Evolutionary conservation across 1,140 invertebrate genomes (phyloP), one percentile per base, ranked within the genome.

Genomic region (Formica selysi): DNA sequence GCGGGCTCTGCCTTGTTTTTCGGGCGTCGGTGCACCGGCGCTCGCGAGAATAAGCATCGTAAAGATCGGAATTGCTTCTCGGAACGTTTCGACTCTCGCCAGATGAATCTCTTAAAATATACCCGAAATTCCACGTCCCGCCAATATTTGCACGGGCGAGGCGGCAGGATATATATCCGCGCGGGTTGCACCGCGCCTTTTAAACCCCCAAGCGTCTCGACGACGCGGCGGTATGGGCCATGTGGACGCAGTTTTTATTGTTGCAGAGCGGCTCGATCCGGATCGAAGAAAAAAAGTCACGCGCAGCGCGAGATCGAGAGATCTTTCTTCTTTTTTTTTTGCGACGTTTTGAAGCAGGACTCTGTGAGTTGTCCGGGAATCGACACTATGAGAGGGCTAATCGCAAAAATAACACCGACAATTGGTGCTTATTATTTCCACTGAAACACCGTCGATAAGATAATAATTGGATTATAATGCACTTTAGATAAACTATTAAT

Each of bases 1-100:
- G 61, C 57, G 73, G 61, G 5, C 13, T 85, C 68, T 64, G 78
- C 81, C 86, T 89, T 91, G 84, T 90, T 91, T 91, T 91, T 90
- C 76, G 76, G 65, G 29, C 54, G 64, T 85, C 54, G 54, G 68
- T 88, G 85, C 65, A 65, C 81, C 51, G 73, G 29, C 78, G 81
- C 62, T 84, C 91, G 16, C 48, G 81, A 91, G 92, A 91, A 91
- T 93, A 93, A 93, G 92, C 92, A 93, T 93, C 92, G 92, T 93
- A 93, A 93, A 93, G 92, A 93, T 92, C 92, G 92, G 90, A 93
- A 93, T 93, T 92, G 91, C 89, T 93, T 93, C 92, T 93, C 67
- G 90, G 92, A 93, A 92, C 90, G 88, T 93, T 88, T 88, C 78
- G 88, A 68, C 80, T 87, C 76, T 67, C 54, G 90, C 81, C 84